phyloP scores from a whole-genome alignment of 2,113 vertebrate species.

The Pluvialis apricaria region DNA sequence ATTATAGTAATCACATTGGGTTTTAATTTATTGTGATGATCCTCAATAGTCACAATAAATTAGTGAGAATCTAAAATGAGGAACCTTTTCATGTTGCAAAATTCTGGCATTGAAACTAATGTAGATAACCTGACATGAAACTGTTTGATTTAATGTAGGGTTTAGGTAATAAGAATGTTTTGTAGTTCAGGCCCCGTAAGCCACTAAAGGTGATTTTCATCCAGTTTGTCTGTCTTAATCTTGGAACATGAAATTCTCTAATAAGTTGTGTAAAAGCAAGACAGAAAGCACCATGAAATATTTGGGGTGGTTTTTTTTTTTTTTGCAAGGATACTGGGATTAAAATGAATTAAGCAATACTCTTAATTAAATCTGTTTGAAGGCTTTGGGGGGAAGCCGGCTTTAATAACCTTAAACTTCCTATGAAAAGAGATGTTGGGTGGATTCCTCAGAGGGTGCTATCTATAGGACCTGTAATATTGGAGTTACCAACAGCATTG shows the following conservation, averaged over 20 bases:
- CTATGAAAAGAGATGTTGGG: not conserved
- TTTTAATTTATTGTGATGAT: not conserved
- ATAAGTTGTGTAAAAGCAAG: not conserved
- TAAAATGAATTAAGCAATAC: not conserved
- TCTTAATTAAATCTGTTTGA: not conserved
- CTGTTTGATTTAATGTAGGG: not conserved
- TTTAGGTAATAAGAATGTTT: not conserved
- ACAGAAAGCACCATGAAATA: not conserved
- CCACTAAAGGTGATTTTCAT: not conserved
- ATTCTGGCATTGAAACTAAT: not conserved
- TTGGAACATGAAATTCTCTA: not conserved
- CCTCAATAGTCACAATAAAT: not conserved
- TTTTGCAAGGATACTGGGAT: not conserved
- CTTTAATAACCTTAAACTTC: not conserved
- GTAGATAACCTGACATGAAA: not conserved
- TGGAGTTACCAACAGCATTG: not conserved
- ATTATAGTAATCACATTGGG: not conserved
- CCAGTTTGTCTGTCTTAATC: not conserved
- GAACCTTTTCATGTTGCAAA: not conserved
- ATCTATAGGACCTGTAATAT: not conserved
- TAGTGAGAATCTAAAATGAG: not conserved
- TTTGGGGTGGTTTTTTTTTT: not conserved
- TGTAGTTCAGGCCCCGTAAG: not conserved
- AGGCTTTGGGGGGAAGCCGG: not conserved
- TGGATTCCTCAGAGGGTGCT: not conserved